phyloP scores from a whole-genome alignment of 2,113 vertebrate species.

The Lophochroa leadbeateri region DNA sequence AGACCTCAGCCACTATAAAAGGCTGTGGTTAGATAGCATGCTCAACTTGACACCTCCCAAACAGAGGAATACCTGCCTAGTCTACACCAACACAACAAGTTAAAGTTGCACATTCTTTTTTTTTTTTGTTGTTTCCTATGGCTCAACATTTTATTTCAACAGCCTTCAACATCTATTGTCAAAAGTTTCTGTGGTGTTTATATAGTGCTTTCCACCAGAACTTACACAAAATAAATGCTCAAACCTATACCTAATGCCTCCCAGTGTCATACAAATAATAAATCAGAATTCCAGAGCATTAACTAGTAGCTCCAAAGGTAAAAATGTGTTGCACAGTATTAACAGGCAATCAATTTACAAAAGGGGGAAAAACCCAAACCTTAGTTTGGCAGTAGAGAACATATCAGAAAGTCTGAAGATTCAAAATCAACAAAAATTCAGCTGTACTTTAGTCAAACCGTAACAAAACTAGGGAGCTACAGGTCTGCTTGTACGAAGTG shows the following conservation, averaged over 20 bases:
- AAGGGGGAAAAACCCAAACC: fast-evolving
- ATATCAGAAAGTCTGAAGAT: neutral
- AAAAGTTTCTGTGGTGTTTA: neutral
- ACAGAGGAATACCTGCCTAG: neutral
- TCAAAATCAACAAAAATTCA: neutral
- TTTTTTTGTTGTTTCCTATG: neutral
- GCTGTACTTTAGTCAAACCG: neutral
- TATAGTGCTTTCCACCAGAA: neutral
- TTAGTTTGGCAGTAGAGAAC: neutral
- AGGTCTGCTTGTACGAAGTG: neutral
- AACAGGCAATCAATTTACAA: neutral
- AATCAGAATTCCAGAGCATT: neutral
- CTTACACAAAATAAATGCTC: neutral
- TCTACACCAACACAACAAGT: neutral
- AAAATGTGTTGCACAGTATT: neutral
- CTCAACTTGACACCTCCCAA: conserved; percentile 21
- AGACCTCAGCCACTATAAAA: conserved; percentile 40
- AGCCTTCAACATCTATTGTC: neutral
- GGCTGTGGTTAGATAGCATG: neutral
- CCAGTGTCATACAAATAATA: neutral
- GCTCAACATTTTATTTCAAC: neutral
- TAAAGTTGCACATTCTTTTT: neutral
- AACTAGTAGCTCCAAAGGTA: neutral
- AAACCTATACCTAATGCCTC: neutral
- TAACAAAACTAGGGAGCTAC: neutral